These are phyloP conservation scores for Cancer borealis DNA, from an alignment of 2,888 invertebrate genomes.

Conservation along the genomic window DNA sequence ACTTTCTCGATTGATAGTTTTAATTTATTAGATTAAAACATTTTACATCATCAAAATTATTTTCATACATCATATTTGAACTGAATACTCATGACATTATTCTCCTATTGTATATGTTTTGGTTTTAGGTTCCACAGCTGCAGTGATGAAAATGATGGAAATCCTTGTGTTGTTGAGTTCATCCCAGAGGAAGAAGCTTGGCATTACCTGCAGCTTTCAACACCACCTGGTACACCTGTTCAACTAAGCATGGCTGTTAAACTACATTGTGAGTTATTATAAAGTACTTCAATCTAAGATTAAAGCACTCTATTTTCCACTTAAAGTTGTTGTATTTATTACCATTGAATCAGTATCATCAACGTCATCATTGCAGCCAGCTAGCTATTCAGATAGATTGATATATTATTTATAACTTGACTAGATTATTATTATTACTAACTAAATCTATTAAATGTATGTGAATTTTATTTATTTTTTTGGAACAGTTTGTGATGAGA, in stretches of 20 bases:
- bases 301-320: neutral
- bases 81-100: neutral
- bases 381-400: neutral
- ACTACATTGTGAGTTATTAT: conserved; percentile 57
- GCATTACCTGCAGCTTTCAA: conserved; percentile 76
- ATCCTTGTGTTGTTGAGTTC: conserved; percentile 78
- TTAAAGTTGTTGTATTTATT: neutral
- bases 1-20: neutral
- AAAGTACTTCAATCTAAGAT: neutral
- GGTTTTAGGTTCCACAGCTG: conserved; percentile 58
- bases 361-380: neutral
- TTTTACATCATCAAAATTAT: neutral
- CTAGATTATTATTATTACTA: neutral
- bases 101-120: neutral
- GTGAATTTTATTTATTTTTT: neutral
- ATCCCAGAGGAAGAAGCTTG: conserved; percentile 78
- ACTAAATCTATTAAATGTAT: neutral
- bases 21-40: neutral
- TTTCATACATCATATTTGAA: neutral
- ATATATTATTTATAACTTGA: neutral
- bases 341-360: neutral
- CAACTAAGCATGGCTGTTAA: conserved; percentile 66
- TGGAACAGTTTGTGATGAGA: conserved; percentile 64
- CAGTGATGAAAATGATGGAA: conserved; percentile 78
- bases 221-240: conserved; percentile 21